These are phyloP conservation scores for Toxotes jaculatrix DNA, from an alignment of 2,113 vertebrate species.

Conservation along the genomic window DNA sequence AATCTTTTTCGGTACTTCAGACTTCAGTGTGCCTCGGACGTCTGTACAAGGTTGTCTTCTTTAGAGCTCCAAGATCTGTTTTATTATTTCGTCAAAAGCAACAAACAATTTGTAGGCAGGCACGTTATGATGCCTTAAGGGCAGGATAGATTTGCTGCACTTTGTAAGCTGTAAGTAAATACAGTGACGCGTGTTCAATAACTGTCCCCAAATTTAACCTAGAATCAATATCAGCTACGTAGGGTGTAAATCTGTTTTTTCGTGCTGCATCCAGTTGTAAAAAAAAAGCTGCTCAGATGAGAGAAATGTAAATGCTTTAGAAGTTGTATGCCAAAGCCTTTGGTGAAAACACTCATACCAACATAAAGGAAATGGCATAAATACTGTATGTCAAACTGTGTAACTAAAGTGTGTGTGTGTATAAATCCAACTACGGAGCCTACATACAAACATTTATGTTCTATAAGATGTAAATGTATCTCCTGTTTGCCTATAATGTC, in stretches of 20 bases:
- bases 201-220: constrained; percentile 29
- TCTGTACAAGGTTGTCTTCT: constrained; percentile 64
- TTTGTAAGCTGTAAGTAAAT: background rate
- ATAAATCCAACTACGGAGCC: constrained; percentile 42
- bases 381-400: constrained; percentile 44
- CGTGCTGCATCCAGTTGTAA: constrained; percentile 45
- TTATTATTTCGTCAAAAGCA: background rate
- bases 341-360: constrained; percentile 38
- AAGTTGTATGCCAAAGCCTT: constrained; percentile 62
- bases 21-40: constrained; percentile 71
- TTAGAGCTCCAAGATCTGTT: constrained; percentile 39
- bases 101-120: background rate
- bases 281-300: constrained; percentile 42
- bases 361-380: constrained; percentile 56
- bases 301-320: constrained; percentile 49
- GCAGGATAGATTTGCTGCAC: constrained; percentile 15
- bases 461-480: constrained; percentile 56
- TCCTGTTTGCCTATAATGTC: constrained; percentile 47
- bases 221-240: constrained; percentile 11
- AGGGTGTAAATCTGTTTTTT: constrained; percentile 35
- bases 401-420: constrained; percentile 54
- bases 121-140: background rate
- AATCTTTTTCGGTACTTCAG: constrained; percentile 50
- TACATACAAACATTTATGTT: constrained; percentile 61
- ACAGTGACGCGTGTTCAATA: constrained; percentile 5